Evolutionary conservation across 2,113 vertebrate species (phyloP).

Genomic region (Murina feae): DNA sequence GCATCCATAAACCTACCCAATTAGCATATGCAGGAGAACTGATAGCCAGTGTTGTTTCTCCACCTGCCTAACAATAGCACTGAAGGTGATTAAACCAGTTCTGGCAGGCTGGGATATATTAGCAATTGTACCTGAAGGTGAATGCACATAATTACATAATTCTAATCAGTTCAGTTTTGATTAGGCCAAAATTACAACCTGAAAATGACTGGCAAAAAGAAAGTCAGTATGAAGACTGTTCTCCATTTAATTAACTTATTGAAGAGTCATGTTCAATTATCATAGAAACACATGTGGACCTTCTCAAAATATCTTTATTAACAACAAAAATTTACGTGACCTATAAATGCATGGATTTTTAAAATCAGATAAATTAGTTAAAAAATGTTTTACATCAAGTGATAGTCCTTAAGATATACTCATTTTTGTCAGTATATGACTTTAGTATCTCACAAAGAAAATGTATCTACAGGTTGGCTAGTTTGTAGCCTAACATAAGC

Average conservation of each 20-base stretch:
- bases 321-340: not conserved
- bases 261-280: not conserved
- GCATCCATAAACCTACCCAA: not conserved
- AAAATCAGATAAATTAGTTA: not conserved
- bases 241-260: constrained; percentile 26
- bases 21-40: not conserved
- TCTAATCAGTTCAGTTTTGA: constrained; percentile 36
- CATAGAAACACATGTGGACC: not conserved
- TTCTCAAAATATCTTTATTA: not conserved
- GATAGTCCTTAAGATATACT: not conserved
- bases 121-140: constrained; percentile 29
- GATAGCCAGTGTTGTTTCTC: not conserved
- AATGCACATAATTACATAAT: constrained; percentile 4
- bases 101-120: not conserved
- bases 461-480: not conserved
- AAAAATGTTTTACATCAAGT: not conserved
- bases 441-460: not conserved
- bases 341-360: not conserved
- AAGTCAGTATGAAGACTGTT: not conserved
- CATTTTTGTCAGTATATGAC: not conserved
- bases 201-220: not conserved
- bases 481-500: not conserved
- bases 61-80: not conserved
- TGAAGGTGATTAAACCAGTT: not conserved
- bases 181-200: constrained; percentile 32